Conservation (phyloP, 92 coral and sea anemone species). For the Anthopleura xanthogrammica region DNA sequence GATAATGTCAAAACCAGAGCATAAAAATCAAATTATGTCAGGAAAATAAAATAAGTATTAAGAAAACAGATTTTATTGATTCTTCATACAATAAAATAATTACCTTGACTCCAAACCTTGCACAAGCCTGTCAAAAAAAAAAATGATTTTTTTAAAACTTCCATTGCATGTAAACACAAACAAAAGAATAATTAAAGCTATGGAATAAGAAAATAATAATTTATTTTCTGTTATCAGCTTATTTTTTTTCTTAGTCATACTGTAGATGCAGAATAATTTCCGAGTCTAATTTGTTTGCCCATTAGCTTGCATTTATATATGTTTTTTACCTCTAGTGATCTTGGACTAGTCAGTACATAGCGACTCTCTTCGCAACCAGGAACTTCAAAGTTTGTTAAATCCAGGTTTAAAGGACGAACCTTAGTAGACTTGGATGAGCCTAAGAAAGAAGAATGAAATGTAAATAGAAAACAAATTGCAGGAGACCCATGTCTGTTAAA, state of each 20-base stretch:
- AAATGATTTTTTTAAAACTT: neutral
- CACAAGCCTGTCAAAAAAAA: slow-evolving; percentile 63
- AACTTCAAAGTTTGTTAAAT: slow-evolving; percentile 79
- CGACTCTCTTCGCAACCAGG: slow-evolving; percentile 75
- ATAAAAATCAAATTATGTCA: too few species aligned
- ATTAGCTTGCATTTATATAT: neutral
- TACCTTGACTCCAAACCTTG: slow-evolving; percentile 86
- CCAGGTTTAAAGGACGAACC: slow-evolving; percentile 53
- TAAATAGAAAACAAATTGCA: neutral
- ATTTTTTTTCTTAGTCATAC: too few species aligned
- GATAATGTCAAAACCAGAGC: too few species aligned
- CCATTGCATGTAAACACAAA: neutral
- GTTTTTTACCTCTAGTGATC: slow-evolving; percentile 68
- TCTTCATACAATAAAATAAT: neutral
- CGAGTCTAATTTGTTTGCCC: too few species aligned
- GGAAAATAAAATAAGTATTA: too few species aligned
- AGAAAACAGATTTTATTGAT: neutral
- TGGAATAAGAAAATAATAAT: too few species aligned
- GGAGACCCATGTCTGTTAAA: neutral
- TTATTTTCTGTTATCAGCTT: too few species aligned
- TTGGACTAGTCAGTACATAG: slow-evolving; percentile 85
- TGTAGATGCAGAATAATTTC: too few species aligned
- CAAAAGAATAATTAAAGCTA: neutral
- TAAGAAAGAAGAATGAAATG: neutral
- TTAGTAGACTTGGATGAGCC: slow-evolving; percentile 3